phyloP scores from a whole-genome alignment of 2,797 vertebrate genomes.

The Scomberomorus guttatus region DNA sequence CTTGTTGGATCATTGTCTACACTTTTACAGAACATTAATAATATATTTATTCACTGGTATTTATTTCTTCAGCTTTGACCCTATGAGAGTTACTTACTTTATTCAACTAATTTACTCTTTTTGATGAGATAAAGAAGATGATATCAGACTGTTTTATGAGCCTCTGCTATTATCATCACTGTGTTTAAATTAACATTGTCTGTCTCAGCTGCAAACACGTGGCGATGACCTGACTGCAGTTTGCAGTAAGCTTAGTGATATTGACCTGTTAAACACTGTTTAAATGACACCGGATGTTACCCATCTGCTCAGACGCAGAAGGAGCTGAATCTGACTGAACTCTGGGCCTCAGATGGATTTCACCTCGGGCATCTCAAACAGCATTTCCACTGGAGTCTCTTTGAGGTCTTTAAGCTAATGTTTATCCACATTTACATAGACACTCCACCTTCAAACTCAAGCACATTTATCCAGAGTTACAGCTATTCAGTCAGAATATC shows the following conservation, averaged over 20 bases:
- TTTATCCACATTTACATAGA: conserved; percentile 18
- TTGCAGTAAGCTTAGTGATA: neutral
- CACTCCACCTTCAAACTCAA: conserved; percentile 5
- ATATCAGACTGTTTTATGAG: too few relatives aligned
- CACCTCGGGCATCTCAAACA: conserved; percentile 10
- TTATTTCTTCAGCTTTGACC: too few relatives aligned
- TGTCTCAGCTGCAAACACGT: too few relatives aligned
- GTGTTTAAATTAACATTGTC: too few relatives aligned
- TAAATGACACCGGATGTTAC: conserved; percentile 43
- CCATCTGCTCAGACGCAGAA: conserved; percentile 47
- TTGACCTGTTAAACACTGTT: conserved; percentile 34
- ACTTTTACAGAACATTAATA: too few relatives aligned
- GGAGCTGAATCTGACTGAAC: neutral
- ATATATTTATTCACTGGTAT: too few relatives aligned
- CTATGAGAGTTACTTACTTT: too few relatives aligned
- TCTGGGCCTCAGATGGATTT: conserved; percentile 19
- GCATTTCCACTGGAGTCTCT: neutral
- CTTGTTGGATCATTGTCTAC: too few relatives aligned
- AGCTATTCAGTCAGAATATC: neutral
- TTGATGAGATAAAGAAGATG: too few relatives aligned
- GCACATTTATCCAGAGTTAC: conserved; percentile 1
- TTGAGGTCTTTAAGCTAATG: neutral
- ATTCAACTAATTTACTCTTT: too few relatives aligned
- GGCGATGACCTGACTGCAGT: too few relatives aligned
- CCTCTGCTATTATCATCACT: too few relatives aligned